Evolutionary conservation across 2,113 vertebrate genomes (phyloP).

Genomic region (Spea bombifrons): DNA sequence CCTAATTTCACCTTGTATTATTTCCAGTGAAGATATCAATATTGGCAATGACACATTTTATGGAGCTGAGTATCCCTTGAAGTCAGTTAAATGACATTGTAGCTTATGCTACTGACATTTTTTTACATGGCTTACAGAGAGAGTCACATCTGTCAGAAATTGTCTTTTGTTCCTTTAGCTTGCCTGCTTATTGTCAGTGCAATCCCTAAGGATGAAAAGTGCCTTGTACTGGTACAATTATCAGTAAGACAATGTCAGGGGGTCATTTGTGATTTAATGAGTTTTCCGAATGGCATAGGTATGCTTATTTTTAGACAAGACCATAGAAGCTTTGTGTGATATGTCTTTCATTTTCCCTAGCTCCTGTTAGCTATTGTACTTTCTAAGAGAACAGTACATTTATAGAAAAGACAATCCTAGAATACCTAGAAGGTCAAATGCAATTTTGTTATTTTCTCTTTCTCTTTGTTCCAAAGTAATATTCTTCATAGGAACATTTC

Average conservation of each 20-base stretch:
- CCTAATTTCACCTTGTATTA: slow-evolving; percentile 15
- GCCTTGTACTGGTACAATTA: slow-evolving; percentile 47
- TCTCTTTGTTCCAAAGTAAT: neutral
- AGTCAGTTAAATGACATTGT: slow-evolving; percentile 44
- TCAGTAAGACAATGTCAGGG: slow-evolving; percentile 43
- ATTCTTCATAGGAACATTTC: neutral
- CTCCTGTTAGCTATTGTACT: slow-evolving; percentile 10
- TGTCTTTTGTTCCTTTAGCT: slow-evolving; percentile 49
- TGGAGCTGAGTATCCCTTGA: slow-evolving; percentile 26
- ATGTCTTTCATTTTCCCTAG: slow-evolving; percentile 23
- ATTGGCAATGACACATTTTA: slow-evolving; percentile 36
- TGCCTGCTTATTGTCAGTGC: slow-evolving; percentile 45
- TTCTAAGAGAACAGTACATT: slow-evolving; percentile 9
- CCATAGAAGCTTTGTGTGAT: slow-evolving; percentile 10
- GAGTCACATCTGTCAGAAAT: slow-evolving; percentile 47
- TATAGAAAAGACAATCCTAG: slow-evolving; percentile 7
- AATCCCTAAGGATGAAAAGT: slow-evolving; percentile 43
- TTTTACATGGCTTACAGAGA: slow-evolving; percentile 40
- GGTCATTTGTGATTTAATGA: slow-evolving; percentile 49
- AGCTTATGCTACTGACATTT: slow-evolving; percentile 36
- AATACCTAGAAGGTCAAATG: neutral
- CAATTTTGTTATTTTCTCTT: neutral
- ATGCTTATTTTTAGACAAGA: slow-evolving; percentile 42
- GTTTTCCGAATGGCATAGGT: slow-evolving; percentile 44
- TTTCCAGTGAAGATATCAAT: slow-evolving; percentile 33